These are phyloP conservation scores for Plutomurus gul DNA, from an alignment of 1,140 invertebrate genomes.

Conservation along the genomic window DNA sequence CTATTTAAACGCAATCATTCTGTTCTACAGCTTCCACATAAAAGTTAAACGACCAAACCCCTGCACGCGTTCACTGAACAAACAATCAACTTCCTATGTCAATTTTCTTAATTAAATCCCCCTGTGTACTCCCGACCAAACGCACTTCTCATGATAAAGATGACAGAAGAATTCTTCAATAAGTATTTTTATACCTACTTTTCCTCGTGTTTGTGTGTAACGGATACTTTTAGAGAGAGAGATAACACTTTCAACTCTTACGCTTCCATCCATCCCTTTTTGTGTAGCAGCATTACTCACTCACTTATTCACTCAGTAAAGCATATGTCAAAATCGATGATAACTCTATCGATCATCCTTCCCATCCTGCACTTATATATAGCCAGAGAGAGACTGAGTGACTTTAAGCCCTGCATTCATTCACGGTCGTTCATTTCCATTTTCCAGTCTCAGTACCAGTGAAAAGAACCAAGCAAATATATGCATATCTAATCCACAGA, in stretches of 20 bases:
- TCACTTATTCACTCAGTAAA: background rate
- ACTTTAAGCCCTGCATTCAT: constrained; percentile 4
- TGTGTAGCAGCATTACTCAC: constrained; percentile 7
- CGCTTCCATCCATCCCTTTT: background rate
- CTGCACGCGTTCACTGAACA: background rate
- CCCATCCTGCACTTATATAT: background rate
- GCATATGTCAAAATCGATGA: constrained; percentile 27
- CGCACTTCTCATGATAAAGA: too few species aligned
- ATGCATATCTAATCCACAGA: constrained; percentile 12
- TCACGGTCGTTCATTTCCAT: constrained; percentile 8
- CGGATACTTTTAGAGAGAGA: background rate
- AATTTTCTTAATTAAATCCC: background rate
- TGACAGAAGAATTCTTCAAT: background rate
- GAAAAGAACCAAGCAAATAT: background rate
- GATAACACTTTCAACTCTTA: background rate
- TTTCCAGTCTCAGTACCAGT: background rate
- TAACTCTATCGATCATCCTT: constrained; percentile 26
- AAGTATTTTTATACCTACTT: background rate
- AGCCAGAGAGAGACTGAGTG: background rate
- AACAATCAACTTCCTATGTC: background rate
- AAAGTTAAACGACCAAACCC: too few species aligned
- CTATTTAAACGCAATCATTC: background rate
- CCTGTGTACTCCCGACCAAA: background rate
- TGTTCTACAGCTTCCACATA: background rate
- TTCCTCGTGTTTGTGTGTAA: background rate